Evolutionary conservation across 2,797 vertebrate species (phyloP).

Genomic region (Buceros bicornis): DNA sequence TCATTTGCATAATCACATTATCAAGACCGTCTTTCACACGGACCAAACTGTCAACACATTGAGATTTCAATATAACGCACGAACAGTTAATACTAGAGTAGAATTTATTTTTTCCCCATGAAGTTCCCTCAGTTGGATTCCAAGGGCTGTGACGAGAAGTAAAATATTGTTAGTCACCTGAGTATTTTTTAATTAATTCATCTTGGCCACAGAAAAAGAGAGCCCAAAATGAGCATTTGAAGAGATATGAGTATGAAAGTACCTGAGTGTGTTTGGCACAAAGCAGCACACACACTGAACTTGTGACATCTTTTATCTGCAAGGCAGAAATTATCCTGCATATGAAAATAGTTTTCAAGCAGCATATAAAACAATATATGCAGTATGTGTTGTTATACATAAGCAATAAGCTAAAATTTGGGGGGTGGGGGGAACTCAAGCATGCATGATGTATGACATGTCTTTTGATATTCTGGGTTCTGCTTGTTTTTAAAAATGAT

Average conservation of each 20-base stretch:
- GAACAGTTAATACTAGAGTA: background rate
- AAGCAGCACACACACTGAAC: background rate
- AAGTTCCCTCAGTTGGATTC: background rate
- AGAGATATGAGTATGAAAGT: background rate
- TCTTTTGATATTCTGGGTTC: background rate
- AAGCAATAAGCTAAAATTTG: background rate
- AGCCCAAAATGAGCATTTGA: background rate
- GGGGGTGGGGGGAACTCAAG: rapidly evolving
- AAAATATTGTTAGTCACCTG: background rate
- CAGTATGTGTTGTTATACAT: background rate
- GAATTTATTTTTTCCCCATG: background rate
- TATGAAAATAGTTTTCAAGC: background rate
- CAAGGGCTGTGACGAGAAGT: background rate
- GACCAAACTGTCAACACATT: background rate
- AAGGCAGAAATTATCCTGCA: background rate
- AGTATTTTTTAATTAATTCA: conserved; percentile 34
- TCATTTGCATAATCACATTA: conserved; percentile 62
- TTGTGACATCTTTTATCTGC: background rate
- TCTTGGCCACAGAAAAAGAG: background rate
- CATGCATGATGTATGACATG: background rate
- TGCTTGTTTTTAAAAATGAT: background rate
- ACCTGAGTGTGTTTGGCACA: background rate
- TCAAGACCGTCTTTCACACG: conserved; percentile 8
- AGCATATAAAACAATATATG: background rate
- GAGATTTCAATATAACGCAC: background rate